Conservation (phyloP, 2,113 vertebrate genomes). For the Otus sunia region DNA sequence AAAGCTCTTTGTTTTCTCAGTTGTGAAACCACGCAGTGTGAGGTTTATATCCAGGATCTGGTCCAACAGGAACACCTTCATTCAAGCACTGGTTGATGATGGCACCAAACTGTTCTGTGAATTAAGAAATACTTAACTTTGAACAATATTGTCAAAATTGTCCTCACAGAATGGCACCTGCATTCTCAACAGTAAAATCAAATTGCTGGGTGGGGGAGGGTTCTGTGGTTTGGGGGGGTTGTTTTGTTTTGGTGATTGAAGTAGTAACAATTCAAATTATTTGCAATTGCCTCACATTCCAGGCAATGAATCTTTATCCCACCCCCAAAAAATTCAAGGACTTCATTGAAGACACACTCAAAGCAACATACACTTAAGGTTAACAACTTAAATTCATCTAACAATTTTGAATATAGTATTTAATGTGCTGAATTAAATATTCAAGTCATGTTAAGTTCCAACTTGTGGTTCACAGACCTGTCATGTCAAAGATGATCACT, state of each 20-base stretch:
- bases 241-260: background rate
- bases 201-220: background rate
- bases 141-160: background rate
- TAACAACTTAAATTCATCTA: background rate
- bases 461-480: background rate
- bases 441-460: background rate
- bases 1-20: background rate
- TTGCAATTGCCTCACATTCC: background rate
- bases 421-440: background rate
- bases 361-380: background rate
- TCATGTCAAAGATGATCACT: background rate
- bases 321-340: background rate
- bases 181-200: background rate
- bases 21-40: fast-evolving
- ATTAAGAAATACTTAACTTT: background rate
- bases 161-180: background rate
- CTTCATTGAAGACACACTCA: background rate
- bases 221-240: background rate
- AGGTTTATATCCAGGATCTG: background rate
- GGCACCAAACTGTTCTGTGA: background rate
- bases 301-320: background rate
- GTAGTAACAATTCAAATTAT: background rate
- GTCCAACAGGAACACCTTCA: background rate
- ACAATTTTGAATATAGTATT: background rate
- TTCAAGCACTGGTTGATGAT: background rate